Conservation (phyloP, 1,140 invertebrate species). For the Euwallacea fornicatus region DNA sequence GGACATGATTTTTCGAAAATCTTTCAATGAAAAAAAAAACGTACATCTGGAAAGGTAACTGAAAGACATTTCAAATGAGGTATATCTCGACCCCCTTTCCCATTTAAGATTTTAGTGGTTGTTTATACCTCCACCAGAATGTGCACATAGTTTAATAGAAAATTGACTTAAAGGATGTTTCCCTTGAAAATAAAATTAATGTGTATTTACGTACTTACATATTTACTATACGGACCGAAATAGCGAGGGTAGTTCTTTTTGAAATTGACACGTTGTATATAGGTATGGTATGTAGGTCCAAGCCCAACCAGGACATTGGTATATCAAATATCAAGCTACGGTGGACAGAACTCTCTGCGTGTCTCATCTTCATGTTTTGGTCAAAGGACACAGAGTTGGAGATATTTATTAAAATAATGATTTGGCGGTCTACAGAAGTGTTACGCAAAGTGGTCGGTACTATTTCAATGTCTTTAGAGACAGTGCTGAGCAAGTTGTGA, state of each 20-base stretch:
- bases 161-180: no score
- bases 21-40: neutral
- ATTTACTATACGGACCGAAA: no score
- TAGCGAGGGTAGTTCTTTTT: neutral
- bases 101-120: neutral
- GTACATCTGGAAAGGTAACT: no score
- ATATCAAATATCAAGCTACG: constrained; percentile 19
- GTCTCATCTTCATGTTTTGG: constrained; percentile 10
- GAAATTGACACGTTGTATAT: no score
- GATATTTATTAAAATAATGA: constrained; percentile 15
- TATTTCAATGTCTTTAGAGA: constrained; percentile 8
- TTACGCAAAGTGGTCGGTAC: constrained; percentile 21
- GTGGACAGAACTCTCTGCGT: constrained; percentile 11
- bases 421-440: constrained; percentile 14
- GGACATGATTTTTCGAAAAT: no score
- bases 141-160: no score
- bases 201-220: no score
- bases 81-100: neutral
- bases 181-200: no score
- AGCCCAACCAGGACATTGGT: constrained; percentile 15
- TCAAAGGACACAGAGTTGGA: constrained; percentile 16
- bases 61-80: neutral
- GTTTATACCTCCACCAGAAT: neutral
- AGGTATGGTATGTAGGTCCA: constrained; percentile 30
- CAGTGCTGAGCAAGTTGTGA: neutral